A percentile compares a stretch with the other conserved stretches of the same genome.
phyloP scores from a whole-genome alignment of 1,140 invertebrate genomes.

The Sarcophaga bullata region DNA sequence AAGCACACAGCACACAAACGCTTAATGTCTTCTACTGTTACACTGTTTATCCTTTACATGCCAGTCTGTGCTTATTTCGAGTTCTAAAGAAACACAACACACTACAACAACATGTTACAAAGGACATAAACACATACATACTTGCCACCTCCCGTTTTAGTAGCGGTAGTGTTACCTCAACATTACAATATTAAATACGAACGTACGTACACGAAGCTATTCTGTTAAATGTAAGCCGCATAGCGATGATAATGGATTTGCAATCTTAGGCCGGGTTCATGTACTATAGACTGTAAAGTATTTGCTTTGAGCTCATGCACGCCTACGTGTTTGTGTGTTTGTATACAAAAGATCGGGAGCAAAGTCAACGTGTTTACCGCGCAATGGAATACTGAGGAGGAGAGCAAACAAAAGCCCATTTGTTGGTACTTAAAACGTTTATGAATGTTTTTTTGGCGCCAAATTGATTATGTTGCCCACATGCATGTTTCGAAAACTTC shows the following conservation, averaged over 20 bases:
- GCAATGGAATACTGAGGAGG: too few relatives aligned
- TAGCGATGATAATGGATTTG: slow-evolving; percentile 1
- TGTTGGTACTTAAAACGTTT: too few relatives aligned
- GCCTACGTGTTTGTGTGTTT: neutral
- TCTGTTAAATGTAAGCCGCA: neutral
- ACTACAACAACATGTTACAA: too few relatives aligned
- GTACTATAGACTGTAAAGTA: neutral
- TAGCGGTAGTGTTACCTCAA: neutral
- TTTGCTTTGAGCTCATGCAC: neutral
- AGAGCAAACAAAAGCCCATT: too few relatives aligned
- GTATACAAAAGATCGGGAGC: neutral
- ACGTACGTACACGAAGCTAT: neutral
- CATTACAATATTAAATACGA: neutral
- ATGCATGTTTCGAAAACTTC: too few relatives aligned
- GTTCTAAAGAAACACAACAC: too few relatives aligned
- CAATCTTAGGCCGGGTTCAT: neutral
- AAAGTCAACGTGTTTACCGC: neutral
- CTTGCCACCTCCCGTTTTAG: neutral
- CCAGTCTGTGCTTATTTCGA: too few relatives aligned
- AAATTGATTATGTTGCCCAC: too few relatives aligned
- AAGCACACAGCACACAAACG: neutral
- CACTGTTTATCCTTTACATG: too few relatives aligned
- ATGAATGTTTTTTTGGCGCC: too few relatives aligned
- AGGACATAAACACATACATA: neutral
- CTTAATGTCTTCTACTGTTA: neutral